Percentiles rank a stretch among this genome's conserved stretches.
Evolutionary conservation across 2,888 invertebrate species (phyloP).

Genomic region (Tanypteryx hageni): DNA sequence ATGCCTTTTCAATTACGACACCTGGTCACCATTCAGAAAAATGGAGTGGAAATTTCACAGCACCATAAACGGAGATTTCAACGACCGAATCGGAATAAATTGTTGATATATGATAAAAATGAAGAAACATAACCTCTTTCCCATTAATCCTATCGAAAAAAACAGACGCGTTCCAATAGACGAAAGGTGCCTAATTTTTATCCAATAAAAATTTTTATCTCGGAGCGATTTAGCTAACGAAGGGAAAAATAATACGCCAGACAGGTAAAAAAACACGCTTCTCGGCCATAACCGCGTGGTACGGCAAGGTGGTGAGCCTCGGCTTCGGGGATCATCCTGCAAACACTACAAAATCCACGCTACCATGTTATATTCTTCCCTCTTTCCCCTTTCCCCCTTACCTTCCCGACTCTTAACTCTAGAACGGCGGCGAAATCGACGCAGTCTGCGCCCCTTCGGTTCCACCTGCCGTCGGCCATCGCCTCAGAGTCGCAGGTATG

Average conservation of each 20-base stretch:
- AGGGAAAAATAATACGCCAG: background rate
- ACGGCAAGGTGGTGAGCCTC: background rate
- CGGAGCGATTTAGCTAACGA: background rate
- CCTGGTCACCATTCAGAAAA: too few species aligned
- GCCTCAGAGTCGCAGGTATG: slow-evolving; percentile 33
- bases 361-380: background rate
- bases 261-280: background rate
- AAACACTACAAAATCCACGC: background rate
- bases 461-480: slow-evolving; percentile 46
- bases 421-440: slow-evolving; percentile 47
- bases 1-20: too few species aligned
- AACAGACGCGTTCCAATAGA: too few species aligned
- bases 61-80: too few species aligned
- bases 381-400: background rate
- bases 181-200: background rate
- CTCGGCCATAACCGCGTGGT: background rate
- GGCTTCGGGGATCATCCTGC: background rate
- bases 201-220: background rate
- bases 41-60: too few species aligned
- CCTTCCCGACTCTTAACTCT: background rate
- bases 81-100: too few species aligned
- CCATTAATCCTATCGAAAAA: too few species aligned
- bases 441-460: slow-evolving; percentile 34
- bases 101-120: too few species aligned
- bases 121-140: too few species aligned